Base-by-base conservation (phyloP, 1,140 invertebrate genomes). In the Gerris buenoi region DNA sequence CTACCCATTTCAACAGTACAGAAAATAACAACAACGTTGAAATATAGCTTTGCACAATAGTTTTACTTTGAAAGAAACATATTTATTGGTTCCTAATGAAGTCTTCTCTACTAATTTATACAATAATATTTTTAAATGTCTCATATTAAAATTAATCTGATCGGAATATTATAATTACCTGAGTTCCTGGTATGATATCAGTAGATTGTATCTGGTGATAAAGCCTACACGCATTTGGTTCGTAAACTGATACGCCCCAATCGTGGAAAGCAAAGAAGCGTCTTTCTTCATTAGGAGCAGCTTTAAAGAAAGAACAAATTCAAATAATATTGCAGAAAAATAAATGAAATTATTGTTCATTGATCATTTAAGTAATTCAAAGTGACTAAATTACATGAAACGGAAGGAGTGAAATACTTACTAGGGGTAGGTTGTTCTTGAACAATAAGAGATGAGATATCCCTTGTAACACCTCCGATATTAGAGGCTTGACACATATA, bases 201-300 rank as follows among this genome's bases (percentile, higher is more conserved):
- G 84, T 86, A 13, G 84, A 83, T 73, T 84, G 82, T 66, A 90
- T 88, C 72, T 86, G 84, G 75, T 89, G 87, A 71, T 86, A 82
- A 1, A 88, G 79, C 18, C 85, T 80, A 74, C 88, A 91, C 59
- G 84, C 81, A n/a, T 82, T 82, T 1, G 88, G 87, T 65, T 89
- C 86, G 76, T 89, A 89, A 1, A 88, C 82, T 1, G 86, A 86
- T 70, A 89, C 84, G 13, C 88, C 88, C 80, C 84, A 84, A 71
- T 88, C 85, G 76, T 90, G 87, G 74, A 90, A 90, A 2, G 87
- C 85, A 69, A 89, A 86, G 74, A 90, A 89, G 68, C 84, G 79
- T 25, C 83, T 76, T 70, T 86, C 85, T 70, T 86, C 84, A 68
- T 80, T 83, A 26, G 82, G 80, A 15, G 83, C 77, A 62, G 81